Evolutionary conservation across 1,140 invertebrate species (phyloP).

Genomic region (Plodia interpunctella): DNA sequence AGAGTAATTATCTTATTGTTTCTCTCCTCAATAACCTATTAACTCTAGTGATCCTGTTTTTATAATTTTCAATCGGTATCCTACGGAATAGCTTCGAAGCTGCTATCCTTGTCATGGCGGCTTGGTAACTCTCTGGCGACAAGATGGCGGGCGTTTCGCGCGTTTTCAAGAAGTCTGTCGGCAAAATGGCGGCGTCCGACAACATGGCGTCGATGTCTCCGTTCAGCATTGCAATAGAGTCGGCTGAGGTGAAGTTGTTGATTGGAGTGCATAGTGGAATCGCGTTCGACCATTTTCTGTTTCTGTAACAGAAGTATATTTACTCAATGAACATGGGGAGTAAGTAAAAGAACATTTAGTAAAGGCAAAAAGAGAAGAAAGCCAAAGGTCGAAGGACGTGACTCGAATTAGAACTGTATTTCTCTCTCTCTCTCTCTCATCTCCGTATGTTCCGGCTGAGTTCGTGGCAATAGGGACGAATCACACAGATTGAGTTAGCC

Average conservation of each 20-base stretch:
- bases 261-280: conserved; percentile 82
- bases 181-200: conserved; percentile 53
- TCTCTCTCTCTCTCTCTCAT: too few species aligned
- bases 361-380: too few species aligned
- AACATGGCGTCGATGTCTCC: conserved; percentile 72
- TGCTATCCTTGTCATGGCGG: conserved; percentile 64
- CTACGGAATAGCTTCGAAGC: conserved; percentile 47
- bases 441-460: too few species aligned
- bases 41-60: conserved; percentile 57
- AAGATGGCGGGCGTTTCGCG: conserved; percentile 64
- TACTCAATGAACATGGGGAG: too few species aligned
- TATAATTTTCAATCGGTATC: conserved; percentile 55
- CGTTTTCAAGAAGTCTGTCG: conserved; percentile 55
- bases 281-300: conserved; percentile 90
- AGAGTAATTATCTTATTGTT: conserved; percentile 57
- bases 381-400: too few species aligned
- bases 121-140: conserved; percentile 60
- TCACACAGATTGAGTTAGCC: too few species aligned
- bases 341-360: too few species aligned
- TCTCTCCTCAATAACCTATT: conserved; percentile 60
- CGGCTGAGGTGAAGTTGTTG: conserved; percentile 54
- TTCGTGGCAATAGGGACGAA: too few species aligned
- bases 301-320: too few species aligned
- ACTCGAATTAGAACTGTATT: too few species aligned
- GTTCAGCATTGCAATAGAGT: conserved; percentile 53